Evolutionary conservation across 2,888 invertebrate genomes (phyloP).

Genomic region (Troides helena): DNA sequence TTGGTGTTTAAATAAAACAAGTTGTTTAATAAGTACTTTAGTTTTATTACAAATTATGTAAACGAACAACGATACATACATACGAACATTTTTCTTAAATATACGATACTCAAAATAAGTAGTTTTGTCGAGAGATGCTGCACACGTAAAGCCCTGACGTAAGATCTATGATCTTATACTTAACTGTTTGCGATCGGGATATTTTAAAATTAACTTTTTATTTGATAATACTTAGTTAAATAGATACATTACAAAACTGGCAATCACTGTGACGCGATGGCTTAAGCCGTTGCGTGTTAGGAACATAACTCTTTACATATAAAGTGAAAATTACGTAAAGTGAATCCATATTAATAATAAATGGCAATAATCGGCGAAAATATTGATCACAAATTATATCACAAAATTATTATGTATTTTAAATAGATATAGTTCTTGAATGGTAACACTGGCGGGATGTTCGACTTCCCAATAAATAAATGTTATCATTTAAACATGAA

Average conservation of each 20-base stretch:
- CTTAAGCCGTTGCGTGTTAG: constrained; percentile 18
- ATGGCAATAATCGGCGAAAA: constrained; percentile 34
- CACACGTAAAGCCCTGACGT: constrained; percentile 23
- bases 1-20: constrained; percentile 17
- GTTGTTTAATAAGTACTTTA: constrained; percentile 23
- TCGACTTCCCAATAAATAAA: background rate
- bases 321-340: constrained; percentile 22
- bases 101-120: constrained; percentile 31
- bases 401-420: constrained; percentile 34
- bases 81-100: constrained; percentile 43
- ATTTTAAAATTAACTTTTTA: constrained; percentile 12
- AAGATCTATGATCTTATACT: constrained; percentile 15
- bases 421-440: constrained; percentile 6
- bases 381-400: constrained; percentile 44
- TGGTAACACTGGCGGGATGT: background rate
- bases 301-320: constrained; percentile 19
- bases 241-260: constrained; percentile 12
- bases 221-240: constrained; percentile 18
- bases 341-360: constrained; percentile 31
- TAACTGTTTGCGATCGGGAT: constrained; percentile 6
- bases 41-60: constrained; percentile 35
- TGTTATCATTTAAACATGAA: constrained; percentile 2
- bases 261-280: constrained; percentile 16
- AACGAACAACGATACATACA: constrained; percentile 36
- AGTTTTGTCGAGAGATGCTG: constrained; percentile 8